phyloP scores from a whole-genome alignment of 2,113 vertebrate species.

The Ciconia stormi region DNA sequence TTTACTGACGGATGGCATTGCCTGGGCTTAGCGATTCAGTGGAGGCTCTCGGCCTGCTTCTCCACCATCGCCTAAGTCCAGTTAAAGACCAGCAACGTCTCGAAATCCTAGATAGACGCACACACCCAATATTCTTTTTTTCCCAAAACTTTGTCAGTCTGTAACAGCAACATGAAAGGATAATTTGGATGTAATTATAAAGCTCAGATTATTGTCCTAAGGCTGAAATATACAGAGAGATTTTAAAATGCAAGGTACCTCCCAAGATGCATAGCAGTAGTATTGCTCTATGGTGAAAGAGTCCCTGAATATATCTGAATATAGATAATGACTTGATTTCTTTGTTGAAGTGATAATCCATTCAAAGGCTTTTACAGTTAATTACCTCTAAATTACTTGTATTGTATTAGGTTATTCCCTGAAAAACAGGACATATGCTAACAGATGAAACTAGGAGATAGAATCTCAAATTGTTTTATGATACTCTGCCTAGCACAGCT shows the following conservation, averaged over 20 bases:
- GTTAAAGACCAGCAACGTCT: not conserved
- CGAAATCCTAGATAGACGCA: not conserved
- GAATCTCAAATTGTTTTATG: not conserved
- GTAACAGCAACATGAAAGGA: not conserved
- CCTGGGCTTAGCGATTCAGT: not conserved
- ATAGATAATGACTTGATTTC: not conserved
- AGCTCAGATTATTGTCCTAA: not conserved
- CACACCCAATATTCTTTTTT: accelerated
- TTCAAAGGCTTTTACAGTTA: conserved; percentile 18
- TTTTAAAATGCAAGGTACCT: not conserved
- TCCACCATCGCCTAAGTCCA: not conserved
- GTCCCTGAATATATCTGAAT: not conserved
- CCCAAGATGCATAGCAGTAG: not conserved
- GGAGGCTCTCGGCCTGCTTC: not conserved
- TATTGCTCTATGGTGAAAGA: not conserved
- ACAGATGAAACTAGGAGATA: not conserved
- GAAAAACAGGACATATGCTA: conserved; percentile 11
- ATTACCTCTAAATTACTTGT: conserved; percentile 8
- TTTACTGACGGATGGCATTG: not conserved
- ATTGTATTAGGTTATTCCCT: conserved; percentile 8
- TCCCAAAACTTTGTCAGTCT: not conserved
- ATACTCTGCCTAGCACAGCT: not conserved
- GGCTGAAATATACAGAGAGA: not conserved
- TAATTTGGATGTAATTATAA: not conserved
- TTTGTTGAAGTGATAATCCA: conserved; percentile 10